Evolutionary conservation across 1,140 invertebrate species (phyloP).

Genomic region (Panulirus ornatus): DNA sequence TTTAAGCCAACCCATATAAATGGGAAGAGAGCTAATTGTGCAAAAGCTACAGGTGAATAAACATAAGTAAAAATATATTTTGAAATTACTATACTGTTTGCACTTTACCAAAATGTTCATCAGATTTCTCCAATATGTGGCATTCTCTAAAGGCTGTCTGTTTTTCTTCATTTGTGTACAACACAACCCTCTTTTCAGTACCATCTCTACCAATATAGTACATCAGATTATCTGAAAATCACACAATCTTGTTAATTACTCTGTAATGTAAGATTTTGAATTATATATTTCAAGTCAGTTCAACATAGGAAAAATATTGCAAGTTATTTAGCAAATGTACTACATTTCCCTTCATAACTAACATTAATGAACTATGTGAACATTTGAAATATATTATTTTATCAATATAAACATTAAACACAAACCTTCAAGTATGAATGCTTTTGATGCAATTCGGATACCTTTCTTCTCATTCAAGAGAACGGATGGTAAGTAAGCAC

Average conservation of each 20-base stretch:
- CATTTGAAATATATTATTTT: background rate
- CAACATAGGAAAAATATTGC: too few relatives aligned
- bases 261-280: too few relatives aligned
- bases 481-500: constrained; percentile 53
- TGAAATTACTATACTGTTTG: too few relatives aligned
- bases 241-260: background rate
- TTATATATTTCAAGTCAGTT: too few relatives aligned
- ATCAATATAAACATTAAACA: background rate
- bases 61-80: too few relatives aligned
- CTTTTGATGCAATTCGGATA: constrained; percentile 7
- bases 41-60: too few relatives aligned
- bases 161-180: constrained; percentile 57
- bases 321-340: background rate
- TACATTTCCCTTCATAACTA: background rate
- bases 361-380: background rate
- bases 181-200: constrained; percentile 34
- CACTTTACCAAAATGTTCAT: constrained; percentile 51
- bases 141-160: constrained; percentile 47
- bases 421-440: constrained; percentile 1
- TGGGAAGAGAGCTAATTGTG: too few relatives aligned
- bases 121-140: constrained; percentile 52
- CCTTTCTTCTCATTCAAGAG: constrained; percentile 50
- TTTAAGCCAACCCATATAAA: too few relatives aligned
- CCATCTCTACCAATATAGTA: constrained; percentile 51
- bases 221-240: constrained; percentile 17